Conservation (phyloP, 2,888 invertebrate species). For the Pachymerium ferrugineum region DNA sequence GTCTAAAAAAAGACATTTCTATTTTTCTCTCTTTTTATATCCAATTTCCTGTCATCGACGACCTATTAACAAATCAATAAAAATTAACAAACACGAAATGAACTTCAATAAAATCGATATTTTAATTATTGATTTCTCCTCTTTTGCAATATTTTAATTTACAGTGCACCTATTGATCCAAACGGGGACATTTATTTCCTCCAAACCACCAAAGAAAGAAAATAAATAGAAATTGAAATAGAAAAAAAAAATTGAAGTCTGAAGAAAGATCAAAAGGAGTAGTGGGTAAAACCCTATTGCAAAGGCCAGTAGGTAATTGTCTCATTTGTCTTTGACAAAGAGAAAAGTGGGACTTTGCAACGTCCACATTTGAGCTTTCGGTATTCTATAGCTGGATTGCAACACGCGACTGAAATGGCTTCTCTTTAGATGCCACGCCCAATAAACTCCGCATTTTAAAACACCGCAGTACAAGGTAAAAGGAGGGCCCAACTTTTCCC, state of each 20-base stretch:
- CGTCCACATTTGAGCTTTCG: too few species aligned
- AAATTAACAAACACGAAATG: too few species aligned
- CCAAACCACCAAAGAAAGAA: too few species aligned
- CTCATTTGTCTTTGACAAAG: background rate
- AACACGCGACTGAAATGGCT: background rate
- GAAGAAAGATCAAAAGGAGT: background rate
- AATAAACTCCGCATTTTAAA: conserved; percentile 8
- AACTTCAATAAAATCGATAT: too few species aligned
- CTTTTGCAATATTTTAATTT: too few species aligned
- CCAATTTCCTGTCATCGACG: too few species aligned
- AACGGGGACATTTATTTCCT: too few species aligned
- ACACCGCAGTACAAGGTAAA: background rate
- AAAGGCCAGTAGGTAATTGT: background rate
- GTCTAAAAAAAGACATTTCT: too few species aligned
- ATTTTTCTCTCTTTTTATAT: too few species aligned
- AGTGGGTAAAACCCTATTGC: background rate
- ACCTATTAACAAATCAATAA: too few species aligned
- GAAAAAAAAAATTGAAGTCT: background rate
- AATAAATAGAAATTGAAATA: background rate
- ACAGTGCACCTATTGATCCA: too few species aligned
- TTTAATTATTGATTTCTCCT: too few species aligned
- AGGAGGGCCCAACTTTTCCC: background rate
- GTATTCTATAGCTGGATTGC: background rate
- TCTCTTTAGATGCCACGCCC: conserved; percentile 11
- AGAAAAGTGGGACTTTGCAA: background rate